Evolutionary conservation across 2,113 vertebrate species (phyloP).

Genomic region (Acrocephalus arundinaceus): DNA sequence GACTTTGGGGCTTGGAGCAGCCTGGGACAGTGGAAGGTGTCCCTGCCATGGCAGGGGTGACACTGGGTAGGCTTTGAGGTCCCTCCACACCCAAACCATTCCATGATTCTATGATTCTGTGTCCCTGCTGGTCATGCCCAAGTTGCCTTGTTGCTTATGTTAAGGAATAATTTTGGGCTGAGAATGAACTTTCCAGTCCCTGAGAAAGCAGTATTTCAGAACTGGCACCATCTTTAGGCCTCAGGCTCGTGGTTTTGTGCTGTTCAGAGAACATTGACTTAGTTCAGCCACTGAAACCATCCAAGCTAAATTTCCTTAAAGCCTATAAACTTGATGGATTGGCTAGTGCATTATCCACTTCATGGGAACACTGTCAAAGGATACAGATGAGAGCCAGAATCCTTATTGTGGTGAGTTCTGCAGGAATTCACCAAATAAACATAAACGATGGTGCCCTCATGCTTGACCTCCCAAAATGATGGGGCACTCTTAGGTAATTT

Average conservation of each 20-base stretch:
- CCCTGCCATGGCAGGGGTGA: neutral
- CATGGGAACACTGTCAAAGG: neutral
- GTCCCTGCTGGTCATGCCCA: neutral
- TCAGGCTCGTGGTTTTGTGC: neutral
- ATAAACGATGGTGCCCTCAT: neutral
- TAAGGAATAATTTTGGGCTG: neutral
- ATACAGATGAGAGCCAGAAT: neutral
- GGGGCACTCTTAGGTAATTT: neutral
- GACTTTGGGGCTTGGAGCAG: neutral
- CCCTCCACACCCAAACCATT: neutral
- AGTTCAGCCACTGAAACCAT: neutral
- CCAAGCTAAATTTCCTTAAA: neutral
- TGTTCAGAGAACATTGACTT: neutral
- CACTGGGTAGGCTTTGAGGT: fast-evolving
- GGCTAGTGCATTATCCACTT: neutral
- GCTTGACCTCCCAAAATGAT: neutral
- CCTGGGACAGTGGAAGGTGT: neutral
- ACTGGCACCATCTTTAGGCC: neutral
- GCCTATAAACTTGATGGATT: slow-evolving; percentile 9
- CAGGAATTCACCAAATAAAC: slow-evolving; percentile 11
- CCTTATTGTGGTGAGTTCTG: neutral
- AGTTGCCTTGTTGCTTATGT: neutral
- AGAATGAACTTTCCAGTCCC: neutral
- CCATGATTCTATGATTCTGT: neutral
- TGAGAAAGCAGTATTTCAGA: neutral